A percentile compares a stretch with the other conserved stretches of the same genome.
Conservation (phyloP, 92 coral and sea anemone genomes). For the Porites evermanni region DNA sequence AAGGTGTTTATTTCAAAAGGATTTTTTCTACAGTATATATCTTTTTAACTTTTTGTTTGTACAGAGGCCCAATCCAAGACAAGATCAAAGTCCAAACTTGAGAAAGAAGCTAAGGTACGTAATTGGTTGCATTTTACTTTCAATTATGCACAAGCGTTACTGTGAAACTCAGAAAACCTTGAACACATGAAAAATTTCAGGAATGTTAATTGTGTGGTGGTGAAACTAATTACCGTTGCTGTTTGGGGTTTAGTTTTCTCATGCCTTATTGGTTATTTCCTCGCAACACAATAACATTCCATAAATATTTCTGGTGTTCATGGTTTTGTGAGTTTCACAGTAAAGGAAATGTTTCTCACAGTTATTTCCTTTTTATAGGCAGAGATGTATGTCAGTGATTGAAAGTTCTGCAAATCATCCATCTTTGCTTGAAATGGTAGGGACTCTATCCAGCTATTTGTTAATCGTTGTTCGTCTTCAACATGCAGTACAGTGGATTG, state of each 20-base stretch:
- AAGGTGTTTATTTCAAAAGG: neutral
- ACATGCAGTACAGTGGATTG: neutral
- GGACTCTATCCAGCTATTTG: neutral
- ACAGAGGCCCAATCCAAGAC: constrained; percentile 95
- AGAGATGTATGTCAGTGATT: constrained; percentile 83
- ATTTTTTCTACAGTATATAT: neutral
- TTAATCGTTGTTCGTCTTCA: neutral
- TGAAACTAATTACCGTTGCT: no score
- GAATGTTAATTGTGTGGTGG: neutral
- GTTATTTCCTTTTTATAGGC: constrained; percentile 37
- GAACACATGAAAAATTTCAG: no score
- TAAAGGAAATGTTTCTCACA: no score
- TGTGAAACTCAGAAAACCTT: no score
- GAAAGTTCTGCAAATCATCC: constrained; percentile 65
- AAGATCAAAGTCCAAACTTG: constrained; percentile 95
- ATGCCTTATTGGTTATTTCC: no score
- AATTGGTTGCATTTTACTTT: neutral
- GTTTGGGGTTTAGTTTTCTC: no score
- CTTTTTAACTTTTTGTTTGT: neutral
- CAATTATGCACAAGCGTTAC: neutral
- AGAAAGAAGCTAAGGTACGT: constrained; percentile 86
- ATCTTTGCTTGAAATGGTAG: constrained; percentile 61
- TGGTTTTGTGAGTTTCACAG: no score
- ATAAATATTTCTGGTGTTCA: neutral
- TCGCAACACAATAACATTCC: no score